Conservation (phyloP, 2,113 vertebrate genomes). For the Heterocephalus glaber region DNA sequence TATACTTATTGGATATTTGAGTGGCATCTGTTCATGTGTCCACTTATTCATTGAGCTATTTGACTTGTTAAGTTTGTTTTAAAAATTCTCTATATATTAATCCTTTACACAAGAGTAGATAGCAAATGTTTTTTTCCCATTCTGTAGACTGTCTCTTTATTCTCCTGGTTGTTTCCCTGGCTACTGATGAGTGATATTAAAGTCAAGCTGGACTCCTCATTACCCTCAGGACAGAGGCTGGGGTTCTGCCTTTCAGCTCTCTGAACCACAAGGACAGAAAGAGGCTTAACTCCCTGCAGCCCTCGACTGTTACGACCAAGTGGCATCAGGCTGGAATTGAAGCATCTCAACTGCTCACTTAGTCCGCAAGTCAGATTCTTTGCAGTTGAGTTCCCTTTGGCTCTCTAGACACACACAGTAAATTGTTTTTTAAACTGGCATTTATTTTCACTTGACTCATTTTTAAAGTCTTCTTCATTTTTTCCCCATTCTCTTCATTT, state of each 20-base stretch:
- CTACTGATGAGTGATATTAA: not conserved
- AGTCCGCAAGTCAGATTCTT: conserved; percentile 64
- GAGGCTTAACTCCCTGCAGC: not conserved
- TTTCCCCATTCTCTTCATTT: conserved; percentile 65
- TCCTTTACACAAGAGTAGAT: not conserved
- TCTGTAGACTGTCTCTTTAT: not conserved
- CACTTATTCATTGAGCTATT: not conserved
- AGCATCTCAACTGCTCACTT: conserved; percentile 27
- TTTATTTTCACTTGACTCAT: conserved; percentile 78
- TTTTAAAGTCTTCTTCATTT: conserved; percentile 75
- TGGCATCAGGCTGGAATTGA: not conserved
- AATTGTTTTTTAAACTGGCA: conserved; percentile 77
- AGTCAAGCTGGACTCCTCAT: not conserved
- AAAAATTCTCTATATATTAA: not conserved
- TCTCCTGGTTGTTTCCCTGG: not conserved
- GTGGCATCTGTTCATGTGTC: not conserved
- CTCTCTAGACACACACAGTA: conserved; percentile 63
- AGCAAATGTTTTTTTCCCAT: not conserved
- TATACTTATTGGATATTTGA: not conserved
- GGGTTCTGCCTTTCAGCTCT: not conserved
- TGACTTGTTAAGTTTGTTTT: not conserved
- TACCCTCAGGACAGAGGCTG: not conserved
- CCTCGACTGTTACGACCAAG: not conserved
- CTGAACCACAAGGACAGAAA: not conserved
- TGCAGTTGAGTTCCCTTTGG: conserved; percentile 53